Conservation (phyloP, 2,113 vertebrate genomes). For the Larimichthys crocea region DNA sequence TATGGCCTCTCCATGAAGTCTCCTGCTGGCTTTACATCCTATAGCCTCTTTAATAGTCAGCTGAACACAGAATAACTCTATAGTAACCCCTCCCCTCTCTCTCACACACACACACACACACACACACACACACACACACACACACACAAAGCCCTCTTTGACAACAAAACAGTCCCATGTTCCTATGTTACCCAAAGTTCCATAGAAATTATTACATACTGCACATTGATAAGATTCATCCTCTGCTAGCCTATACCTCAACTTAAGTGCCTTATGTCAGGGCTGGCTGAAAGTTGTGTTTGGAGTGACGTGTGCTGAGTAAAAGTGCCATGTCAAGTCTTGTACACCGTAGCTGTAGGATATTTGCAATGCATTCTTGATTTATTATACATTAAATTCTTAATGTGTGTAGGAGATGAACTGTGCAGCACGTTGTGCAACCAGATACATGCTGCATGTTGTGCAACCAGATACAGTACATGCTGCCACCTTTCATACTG, state of each 20-base stretch:
- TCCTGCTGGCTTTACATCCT: constrained; percentile 34
- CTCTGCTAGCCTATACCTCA: neutral
- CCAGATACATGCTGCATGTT: neutral
- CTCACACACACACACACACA: too few relatives aligned
- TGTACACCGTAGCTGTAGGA: too few relatives aligned
- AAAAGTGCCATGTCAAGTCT: too few relatives aligned
- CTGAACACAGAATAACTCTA: constrained; percentile 18
- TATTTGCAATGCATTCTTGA: too few relatives aligned
- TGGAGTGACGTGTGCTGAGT: too few relatives aligned
- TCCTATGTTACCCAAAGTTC: too few relatives aligned
- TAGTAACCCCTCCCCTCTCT: neutral
- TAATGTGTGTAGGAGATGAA: neutral
- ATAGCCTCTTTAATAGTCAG: constrained; percentile 31
- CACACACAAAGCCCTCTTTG: neutral
- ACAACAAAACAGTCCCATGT: neutral
- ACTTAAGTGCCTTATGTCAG: neutral
- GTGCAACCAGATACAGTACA: too few relatives aligned
- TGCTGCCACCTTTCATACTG: neutral
- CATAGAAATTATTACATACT: neutral
- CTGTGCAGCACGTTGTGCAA: neutral
- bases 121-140: too few relatives aligned
- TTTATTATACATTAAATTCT: neutral
- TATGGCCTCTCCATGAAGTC: constrained; percentile 10
- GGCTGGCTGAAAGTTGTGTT: neutral
- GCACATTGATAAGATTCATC: neutral